Base-by-base conservation (phyloP, 1,140 invertebrate genomes). In the Dysdera silvatica region DNA sequence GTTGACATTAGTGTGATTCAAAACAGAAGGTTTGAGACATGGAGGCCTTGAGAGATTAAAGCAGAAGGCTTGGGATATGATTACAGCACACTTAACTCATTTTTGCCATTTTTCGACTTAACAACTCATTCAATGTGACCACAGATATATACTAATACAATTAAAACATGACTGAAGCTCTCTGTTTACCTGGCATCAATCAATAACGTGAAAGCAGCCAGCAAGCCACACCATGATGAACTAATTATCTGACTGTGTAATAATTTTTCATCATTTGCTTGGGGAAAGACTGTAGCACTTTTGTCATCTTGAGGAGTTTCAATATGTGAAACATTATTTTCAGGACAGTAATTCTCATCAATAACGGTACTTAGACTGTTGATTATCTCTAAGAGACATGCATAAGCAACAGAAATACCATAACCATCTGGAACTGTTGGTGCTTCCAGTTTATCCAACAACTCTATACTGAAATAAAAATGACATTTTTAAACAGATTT, bases 371-470 rank as follows among this genome's bases (percentile, higher is more conserved):
- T 40, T 52, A 71, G 55, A 45, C 59, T 77, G 68, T 74, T 69
- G 14, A 78, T 77, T 58, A 94, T 86, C 72, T 96, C 93, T 68
- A 95, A 77, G 10, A 98, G 78, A 75, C 90, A 92, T 31, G 89
- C 87, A 77, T 95, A 97, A 0, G 92, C 92, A 26, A 97, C 82
- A 1, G 93, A 95, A 56, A 98, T 88, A 32, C 92, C 91, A 80
- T 98, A 98, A 8, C 94, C 94, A 68, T 97, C 92, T 14, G 90
- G 88, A 67, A 97, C 87, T 33, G 82, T 77, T 0, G 92, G 93
- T n/a, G 92, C 88, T 70, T 98, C 95, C 8, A 87, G 82, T 76
- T 95, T 93, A 71, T 98, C 95, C 68, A 95, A 76, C 86, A 95
- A 89, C 75, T 98, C 95, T 70, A 97, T 80, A 74, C 91, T 96